phyloP scores from a whole-genome alignment of 1,140 invertebrate species.

The Aphelinus atriplicis region DNA sequence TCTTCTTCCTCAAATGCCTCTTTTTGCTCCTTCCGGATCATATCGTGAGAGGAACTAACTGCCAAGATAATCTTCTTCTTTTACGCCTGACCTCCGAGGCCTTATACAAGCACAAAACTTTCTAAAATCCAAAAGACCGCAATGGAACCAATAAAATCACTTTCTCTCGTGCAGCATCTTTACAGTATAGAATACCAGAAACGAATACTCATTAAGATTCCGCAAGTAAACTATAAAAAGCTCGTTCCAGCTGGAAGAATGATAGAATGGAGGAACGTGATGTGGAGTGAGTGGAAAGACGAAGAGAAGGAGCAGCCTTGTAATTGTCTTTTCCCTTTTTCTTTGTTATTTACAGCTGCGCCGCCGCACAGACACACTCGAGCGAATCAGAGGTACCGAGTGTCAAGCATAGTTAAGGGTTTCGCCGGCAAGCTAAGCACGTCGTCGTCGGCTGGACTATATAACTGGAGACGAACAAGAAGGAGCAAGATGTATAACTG shows the following conservation, averaged over 20 bases:
- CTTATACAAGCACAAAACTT: too few species aligned
- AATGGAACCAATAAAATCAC: too few species aligned
- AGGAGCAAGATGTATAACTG: not conserved
- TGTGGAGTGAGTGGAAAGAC: not conserved
- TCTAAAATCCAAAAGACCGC: too few species aligned
- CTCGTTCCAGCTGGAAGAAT: conserved; percentile 5
- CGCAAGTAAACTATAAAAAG: not conserved
- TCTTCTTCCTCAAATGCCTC: too few species aligned
- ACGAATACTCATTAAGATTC: too few species aligned
- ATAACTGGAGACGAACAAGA: conserved; percentile 3
- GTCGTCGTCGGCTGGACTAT: not conserved
- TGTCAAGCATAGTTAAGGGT: conserved; percentile 51
- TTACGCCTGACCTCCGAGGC: too few species aligned
- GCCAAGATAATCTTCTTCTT: too few species aligned
- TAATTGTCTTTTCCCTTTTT: conserved; percentile 24
- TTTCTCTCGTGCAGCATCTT: too few species aligned
- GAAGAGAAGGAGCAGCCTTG: conserved; percentile 17
- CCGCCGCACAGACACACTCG: conserved; percentile 32
- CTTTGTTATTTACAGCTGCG: conserved; percentile 51
- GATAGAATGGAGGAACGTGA: not conserved
- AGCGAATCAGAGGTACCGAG: conserved; percentile 51
- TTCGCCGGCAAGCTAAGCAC: not conserved
- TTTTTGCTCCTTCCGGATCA: too few species aligned
- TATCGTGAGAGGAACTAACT: too few species aligned
- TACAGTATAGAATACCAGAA: too few species aligned